Conservation (phyloP, 30 jellyfish, hydroid and myxozoan species). For the Mastigias papua region DNA sequence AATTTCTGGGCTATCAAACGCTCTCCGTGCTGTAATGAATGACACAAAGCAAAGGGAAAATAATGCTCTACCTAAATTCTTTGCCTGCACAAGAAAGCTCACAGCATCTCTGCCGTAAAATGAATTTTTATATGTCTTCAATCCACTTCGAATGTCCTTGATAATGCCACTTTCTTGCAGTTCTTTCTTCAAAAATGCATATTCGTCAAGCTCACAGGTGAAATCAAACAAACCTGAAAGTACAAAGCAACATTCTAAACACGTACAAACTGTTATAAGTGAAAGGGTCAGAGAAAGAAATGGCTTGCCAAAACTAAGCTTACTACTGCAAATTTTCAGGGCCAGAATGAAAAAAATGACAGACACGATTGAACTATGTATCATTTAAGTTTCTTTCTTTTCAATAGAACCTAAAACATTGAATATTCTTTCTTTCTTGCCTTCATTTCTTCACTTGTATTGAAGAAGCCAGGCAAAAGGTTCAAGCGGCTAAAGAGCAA, state of each 20-base stretch:
- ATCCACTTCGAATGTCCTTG: slow-evolving; percentile 59
- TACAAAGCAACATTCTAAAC: neutral
- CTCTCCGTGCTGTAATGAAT: neutral
- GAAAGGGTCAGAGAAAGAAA: no score
- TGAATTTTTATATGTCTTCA: slow-evolving; percentile 78
- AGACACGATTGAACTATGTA: no score
- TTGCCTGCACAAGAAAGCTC: slow-evolving; percentile 77
- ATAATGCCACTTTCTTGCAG: slow-evolving; percentile 85
- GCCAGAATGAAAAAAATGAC: no score
- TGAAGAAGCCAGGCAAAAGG: no score
- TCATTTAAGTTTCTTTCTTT: no score
- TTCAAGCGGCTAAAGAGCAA: no score
- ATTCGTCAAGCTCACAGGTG: slow-evolving; percentile 88
- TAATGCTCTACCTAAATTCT: slow-evolving; percentile 61
- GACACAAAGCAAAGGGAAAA: neutral
- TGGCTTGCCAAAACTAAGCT: neutral
- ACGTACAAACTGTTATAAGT: no score
- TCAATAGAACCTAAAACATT: no score
- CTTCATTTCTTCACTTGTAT: no score
- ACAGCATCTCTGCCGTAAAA: slow-evolving; percentile 89
- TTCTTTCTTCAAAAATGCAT: slow-evolving; percentile 75
- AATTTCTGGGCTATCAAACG: no score
- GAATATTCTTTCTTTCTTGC: no score
- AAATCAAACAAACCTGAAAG: slow-evolving; percentile 68
- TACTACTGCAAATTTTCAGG: no score